Conservation (phyloP, 2,797 vertebrate genomes). For the Sebastes minor region DNA sequence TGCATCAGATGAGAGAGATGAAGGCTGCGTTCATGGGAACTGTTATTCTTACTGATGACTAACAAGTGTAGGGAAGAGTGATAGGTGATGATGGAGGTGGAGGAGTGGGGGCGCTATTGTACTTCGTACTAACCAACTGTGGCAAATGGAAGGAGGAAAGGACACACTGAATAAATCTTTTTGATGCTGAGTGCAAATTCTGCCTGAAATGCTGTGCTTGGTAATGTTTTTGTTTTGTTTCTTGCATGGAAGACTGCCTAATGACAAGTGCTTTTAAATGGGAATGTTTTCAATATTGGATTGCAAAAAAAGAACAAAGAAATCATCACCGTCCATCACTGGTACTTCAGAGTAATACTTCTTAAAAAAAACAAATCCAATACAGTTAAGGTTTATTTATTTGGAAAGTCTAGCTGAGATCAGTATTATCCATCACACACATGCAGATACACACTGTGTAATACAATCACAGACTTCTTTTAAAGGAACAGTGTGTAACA, state of each 20-base stretch:
- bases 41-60: conserved; percentile 18
- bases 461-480: not conserved
- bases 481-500: no score
- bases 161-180: conserved; percentile 3
- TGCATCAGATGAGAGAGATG: not conserved
- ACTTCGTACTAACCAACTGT: conserved; percentile 21
- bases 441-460: not conserved
- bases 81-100: conserved; percentile 6
- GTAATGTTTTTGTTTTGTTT: not conserved
- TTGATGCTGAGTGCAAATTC: conserved; percentile 21
- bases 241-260: not conserved
- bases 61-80: conserved; percentile 26
- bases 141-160: not conserved
- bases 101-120: conserved; percentile 60
- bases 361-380: not conserved
- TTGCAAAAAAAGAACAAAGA: not conserved
- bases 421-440: not conserved
- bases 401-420: not conserved
- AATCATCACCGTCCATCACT: not conserved
- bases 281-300: not conserved
- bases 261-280: not conserved
- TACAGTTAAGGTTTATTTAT: not conserved
- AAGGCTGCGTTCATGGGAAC: conserved; percentile 13
- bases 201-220: not conserved
- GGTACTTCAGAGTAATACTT: not conserved